A percentile compares a stretch with the other conserved stretches of the same genome.
phyloP scores from a whole-genome alignment of 2,113 vertebrate species.

The Grallaria varia region DNA sequence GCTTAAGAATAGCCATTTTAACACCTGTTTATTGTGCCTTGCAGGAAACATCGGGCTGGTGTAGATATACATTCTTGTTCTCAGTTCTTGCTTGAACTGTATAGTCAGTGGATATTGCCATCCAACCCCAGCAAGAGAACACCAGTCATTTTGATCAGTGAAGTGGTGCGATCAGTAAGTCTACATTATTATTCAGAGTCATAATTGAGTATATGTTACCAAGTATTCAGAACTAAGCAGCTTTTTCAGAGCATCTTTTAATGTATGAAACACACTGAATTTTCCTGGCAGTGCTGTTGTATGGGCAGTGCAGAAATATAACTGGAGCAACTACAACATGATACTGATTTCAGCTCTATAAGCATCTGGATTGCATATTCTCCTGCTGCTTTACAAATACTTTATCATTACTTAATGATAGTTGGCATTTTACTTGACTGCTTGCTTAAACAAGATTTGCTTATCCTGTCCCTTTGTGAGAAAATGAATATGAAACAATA shows the following conservation, averaged over 20 bases:
- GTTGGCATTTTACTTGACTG: background rate
- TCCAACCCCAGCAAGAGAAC: conserved; percentile 85
- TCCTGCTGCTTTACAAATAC: background rate
- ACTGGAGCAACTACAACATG: background rate
- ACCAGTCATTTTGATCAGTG: conserved; percentile 89
- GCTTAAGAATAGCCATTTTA: background rate
- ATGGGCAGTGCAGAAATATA: background rate
- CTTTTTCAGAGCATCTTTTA: background rate
- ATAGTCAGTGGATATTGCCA: conserved; percentile 95
- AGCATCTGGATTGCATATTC: background rate
- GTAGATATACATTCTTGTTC: conserved; percentile 99
- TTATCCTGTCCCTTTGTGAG: background rate
- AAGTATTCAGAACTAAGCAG: background rate
- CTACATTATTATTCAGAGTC: background rate
- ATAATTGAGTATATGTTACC: background rate
- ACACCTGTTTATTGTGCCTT: background rate
- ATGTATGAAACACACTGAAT: background rate
- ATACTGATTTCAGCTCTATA: background rate
- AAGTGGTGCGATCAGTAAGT: conserved; percentile 96
- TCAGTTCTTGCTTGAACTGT: conserved; percentile 96
- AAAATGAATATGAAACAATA: background rate
- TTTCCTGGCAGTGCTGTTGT: background rate
- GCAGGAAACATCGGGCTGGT: conserved; percentile 94
- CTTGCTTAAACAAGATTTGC: background rate
- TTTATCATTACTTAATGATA: background rate